Base-by-base conservation (phyloP, 1,140 invertebrate genomes). In the Trigoniulus corallinus region DNA sequence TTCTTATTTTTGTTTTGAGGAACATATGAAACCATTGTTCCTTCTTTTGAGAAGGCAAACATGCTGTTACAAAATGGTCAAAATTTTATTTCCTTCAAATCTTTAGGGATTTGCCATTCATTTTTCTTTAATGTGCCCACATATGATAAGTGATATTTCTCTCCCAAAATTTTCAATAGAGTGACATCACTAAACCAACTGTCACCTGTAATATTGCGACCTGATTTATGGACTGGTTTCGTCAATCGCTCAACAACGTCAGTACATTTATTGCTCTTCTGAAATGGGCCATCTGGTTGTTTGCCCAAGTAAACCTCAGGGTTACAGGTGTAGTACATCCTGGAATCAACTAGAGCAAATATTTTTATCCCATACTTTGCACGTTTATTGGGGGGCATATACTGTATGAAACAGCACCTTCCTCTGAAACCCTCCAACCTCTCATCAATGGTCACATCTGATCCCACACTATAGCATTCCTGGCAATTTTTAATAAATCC, bases 381-480 rank as follows among this genome's bases (percentile, higher is more conserved):
- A 1, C 70, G 69, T 62, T 73, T 72, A 39, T 59, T 61, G 39
- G n/a, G n/a, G n/a, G 68, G 62, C 41, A 75, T 69, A 23, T 68
- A 65, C 53, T 70, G 68, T 44, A 68, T 58, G 59, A 74, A 73
- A 29, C 62, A 61, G 55, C 69, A 73, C 26, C 66, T 61, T 2
- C 71, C 71, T 43, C 64, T 56, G 48, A 73, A 67, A 23, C 61
- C 62, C 41, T 67, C 54, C 50, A 74, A 59, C 50, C 65, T 65
- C 59, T 75, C 71, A 62, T 74, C 72, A 54, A 73, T 57, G 20
- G 58, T 59, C 3, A 47, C 45, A 21, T 47, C 25, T 25, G 20
- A 15, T 4, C 45, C 45, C 4, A 29, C n/a, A 20, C 23, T 26
- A 23, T 48, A 37, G 27, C 47, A 18, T 23, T 48, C 37, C n/a